Percentiles rank a stretch among this genome's conserved stretches.
Conservation (phyloP, 2,797 vertebrate species). For the Takifugu ocellatus region DNA sequence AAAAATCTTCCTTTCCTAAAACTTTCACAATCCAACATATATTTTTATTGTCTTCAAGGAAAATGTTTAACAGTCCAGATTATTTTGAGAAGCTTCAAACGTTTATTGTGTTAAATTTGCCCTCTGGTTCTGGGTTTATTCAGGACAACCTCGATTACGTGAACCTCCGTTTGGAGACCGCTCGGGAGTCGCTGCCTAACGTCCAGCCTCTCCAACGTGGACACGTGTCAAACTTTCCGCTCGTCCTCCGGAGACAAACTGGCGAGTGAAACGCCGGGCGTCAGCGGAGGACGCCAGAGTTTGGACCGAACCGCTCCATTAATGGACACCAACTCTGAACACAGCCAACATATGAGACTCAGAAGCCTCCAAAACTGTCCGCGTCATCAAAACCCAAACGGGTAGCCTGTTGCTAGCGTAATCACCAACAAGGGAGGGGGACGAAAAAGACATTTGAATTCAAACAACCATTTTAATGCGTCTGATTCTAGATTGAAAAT, state of each 20-base stretch:
- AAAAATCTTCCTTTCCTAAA: too few relatives aligned
- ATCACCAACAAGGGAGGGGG: conserved; percentile 18
- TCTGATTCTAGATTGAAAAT: conserved; percentile 18
- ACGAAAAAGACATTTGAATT: conserved; percentile 28
- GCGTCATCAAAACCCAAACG: conserved; percentile 12
- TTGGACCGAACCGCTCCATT: conserved; percentile 43
- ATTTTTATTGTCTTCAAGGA: too few relatives aligned
- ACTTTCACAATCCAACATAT: too few relatives aligned
- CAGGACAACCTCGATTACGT: background rate
- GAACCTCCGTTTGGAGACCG: background rate
- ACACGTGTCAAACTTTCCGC: conserved; percentile 51
- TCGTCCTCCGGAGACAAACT: conserved; percentile 13
- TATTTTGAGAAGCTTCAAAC: too few relatives aligned
- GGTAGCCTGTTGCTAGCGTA: background rate
- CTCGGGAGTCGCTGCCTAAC: conserved; percentile 1
- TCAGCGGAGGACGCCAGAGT: conserved; percentile 38
- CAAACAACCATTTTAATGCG: conserved; percentile 17
- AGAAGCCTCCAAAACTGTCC: conserved; percentile 14
- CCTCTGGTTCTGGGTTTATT: conserved; percentile 37
- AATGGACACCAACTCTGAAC: conserved; percentile 37
- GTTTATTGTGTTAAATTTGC: conserved; percentile 35
- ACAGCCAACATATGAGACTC: conserved; percentile 30
- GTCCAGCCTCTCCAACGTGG: conserved; percentile 32
- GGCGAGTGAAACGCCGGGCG: conserved; percentile 34
- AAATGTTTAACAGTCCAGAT: background rate